Percentiles rank a stretch among this genome's conserved stretches.
phyloP scores from a whole-genome alignment of 2,797 vertebrate species.

The Pristis pectinata region DNA sequence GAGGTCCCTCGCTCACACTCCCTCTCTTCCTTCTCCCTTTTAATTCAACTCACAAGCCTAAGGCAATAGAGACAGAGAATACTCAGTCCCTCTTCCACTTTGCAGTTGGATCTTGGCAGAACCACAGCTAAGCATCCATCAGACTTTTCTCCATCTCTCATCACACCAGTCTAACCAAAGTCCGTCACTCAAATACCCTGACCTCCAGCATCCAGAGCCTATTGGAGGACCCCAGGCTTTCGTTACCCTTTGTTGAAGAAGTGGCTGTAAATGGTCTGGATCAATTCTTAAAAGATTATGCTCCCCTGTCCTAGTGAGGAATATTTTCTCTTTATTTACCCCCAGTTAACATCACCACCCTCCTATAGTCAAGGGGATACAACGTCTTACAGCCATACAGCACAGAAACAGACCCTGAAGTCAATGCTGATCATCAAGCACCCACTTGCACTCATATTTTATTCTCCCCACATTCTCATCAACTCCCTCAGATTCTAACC shows the following conservation, averaged over 20 bases:
- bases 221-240: not conserved
- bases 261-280: not conserved
- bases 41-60: too few relatives aligned
- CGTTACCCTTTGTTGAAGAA: not conserved
- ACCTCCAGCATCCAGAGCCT: not conserved
- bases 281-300: not conserved
- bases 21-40: not conserved
- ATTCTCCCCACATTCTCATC: too few relatives aligned
- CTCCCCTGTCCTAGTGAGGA: not conserved
- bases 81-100: not conserved
- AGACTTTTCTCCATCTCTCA: not conserved
- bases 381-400: too few relatives aligned
- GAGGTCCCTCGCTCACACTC: not conserved
- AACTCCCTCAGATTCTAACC: too few relatives aligned
- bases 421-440: too few relatives aligned
- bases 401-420: too few relatives aligned
- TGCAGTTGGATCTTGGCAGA: not conserved
- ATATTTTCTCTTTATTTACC: not conserved
- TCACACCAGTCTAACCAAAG: not conserved
- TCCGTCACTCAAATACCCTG: not conserved
- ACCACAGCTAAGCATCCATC: not conserved
- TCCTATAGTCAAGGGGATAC: not conserved
- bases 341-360: not conserved
- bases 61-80: not conserved
- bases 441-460: too few relatives aligned